These are phyloP conservation scores for Gymnocheta viridis DNA, from an alignment of 2,888 invertebrate species.

Conservation along the genomic window DNA sequence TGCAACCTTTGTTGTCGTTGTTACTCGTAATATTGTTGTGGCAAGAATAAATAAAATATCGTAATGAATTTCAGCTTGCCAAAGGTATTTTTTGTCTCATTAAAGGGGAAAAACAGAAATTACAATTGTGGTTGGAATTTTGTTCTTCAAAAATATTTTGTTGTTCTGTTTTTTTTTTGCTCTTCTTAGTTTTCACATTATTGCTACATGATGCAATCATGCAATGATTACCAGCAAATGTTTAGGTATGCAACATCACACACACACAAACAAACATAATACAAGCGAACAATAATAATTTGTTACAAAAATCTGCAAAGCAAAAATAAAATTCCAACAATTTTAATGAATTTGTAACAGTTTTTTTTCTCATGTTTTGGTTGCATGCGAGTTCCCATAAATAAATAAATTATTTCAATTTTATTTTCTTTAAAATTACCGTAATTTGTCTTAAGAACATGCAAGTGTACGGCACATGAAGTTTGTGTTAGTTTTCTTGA, in stretches of 20 bases:
- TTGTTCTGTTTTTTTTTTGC: background rate
- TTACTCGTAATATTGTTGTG: slow-evolving; percentile 23
- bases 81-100: slow-evolving; percentile 68
- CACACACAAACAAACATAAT: background rate
- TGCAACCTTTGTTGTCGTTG: slow-evolving; percentile 48
- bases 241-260: slow-evolving; percentile 43
- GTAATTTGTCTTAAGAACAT: slow-evolving; percentile 51
- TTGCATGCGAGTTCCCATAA: slow-evolving; percentile 25
- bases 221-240: slow-evolving; percentile 50
- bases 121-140: slow-evolving; percentile 52
- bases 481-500: background rate
- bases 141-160: slow-evolving; percentile 23
- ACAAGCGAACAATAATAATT: slow-evolving; percentile 12
- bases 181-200: slow-evolving; percentile 33
- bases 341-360: slow-evolving; percentile 59
- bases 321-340: slow-evolving; percentile 7
- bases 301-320: slow-evolving; percentile 37
- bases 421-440: slow-evolving; percentile 54
- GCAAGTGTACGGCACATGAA: background rate
- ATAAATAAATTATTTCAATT: slow-evolving; percentile 59
- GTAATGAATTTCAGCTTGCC: slow-evolving; percentile 62
- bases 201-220: slow-evolving; percentile 57
- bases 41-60: slow-evolving; percentile 30
- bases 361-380: slow-evolving; percentile 19
- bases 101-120: slow-evolving; percentile 57